Evolutionary conservation across 2,113 vertebrate species (phyloP).

Genomic region (Bos indicus): DNA sequence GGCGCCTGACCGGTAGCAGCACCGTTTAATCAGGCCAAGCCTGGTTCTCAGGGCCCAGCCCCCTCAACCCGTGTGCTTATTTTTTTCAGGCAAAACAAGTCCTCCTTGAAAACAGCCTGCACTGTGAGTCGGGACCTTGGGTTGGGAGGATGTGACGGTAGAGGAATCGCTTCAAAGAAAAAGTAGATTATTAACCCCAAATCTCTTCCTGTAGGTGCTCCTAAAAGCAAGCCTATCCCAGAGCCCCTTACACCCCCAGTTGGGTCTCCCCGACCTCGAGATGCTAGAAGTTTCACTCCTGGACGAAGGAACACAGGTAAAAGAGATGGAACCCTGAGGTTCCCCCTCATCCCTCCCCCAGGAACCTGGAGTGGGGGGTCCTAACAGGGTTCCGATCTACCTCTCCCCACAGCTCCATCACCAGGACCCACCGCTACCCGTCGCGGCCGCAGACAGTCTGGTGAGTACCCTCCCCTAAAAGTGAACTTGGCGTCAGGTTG

Average conservation of each 20-base stretch:
- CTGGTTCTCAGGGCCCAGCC: not conserved
- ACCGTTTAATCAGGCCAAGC: not conserved
- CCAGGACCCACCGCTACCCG: constrained; percentile 75
- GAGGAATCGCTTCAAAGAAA: not conserved
- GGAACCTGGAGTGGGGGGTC: not conserved
- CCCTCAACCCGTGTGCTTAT: not conserved
- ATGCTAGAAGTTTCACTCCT: constrained; percentile 79
- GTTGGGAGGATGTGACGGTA: not conserved
- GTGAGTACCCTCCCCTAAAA: constrained; percentile 66
- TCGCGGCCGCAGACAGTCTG: constrained; percentile 86
- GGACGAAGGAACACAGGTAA: constrained; percentile 89
- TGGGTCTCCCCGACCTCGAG: constrained; percentile 79
- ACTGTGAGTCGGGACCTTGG: constrained; percentile 81
- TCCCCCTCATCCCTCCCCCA: not conserved
- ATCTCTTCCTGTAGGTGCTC: constrained; percentile 70
- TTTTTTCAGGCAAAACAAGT: constrained; percentile 89
- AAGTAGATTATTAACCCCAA: not conserved
- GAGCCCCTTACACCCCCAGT: constrained; percentile 78
- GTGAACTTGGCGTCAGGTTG: not conserved
- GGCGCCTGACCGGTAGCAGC: rapidly evolving
- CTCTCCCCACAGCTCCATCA: constrained; percentile 63
- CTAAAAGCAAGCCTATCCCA: constrained; percentile 78
- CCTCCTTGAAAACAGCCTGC: constrained; percentile 87
- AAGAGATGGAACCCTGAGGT: not conserved
- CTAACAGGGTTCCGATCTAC: not conserved